phyloP scores from a whole-genome alignment of 1,140 invertebrate species.

The Lucilia sericata region DNA sequence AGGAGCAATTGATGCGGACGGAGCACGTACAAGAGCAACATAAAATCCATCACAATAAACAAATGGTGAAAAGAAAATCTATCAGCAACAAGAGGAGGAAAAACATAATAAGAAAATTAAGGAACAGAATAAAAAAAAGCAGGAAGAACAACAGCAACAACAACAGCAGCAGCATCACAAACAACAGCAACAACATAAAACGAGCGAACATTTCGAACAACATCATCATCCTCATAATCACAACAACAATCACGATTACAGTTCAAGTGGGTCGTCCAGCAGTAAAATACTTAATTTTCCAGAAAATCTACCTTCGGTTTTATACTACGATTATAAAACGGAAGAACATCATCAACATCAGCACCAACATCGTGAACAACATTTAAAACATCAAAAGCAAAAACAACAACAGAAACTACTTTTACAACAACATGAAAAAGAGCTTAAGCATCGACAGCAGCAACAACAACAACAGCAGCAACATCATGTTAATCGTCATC shows the following conservation, averaged over 20 bases:
- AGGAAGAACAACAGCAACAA: constrained; percentile 49
- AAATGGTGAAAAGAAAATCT: constrained; percentile 60
- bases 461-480: constrained; percentile 38
- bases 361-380: constrained; percentile 65
- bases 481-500: constrained; percentile 50
- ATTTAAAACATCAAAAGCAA: constrained; percentile 63
- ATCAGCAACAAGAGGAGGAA: constrained; percentile 55
- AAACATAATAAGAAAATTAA: constrained; percentile 47
- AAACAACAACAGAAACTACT: constrained; percentile 54
- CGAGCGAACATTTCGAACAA: constrained; percentile 42
- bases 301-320: constrained; percentile 63
- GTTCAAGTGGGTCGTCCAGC: constrained; percentile 25
- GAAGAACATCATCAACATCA: constrained; percentile 66
- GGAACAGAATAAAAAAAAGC: constrained; percentile 50
- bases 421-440: constrained; percentile 49
- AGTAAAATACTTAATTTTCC: constrained; percentile 65
- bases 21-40: constrained; percentile 52
- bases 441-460: constrained; percentile 49
- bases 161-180: constrained; percentile 58
- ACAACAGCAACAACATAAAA: constrained; percentile 59
- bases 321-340: constrained; percentile 66
- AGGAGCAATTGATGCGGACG: background rate
- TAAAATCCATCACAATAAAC: constrained; percentile 59
- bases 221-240: constrained; percentile 38
- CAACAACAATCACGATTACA: constrained; percentile 38